Base-by-base conservation (phyloP, 1,140 invertebrate species). In the Potamilus streckersoni region DNA sequence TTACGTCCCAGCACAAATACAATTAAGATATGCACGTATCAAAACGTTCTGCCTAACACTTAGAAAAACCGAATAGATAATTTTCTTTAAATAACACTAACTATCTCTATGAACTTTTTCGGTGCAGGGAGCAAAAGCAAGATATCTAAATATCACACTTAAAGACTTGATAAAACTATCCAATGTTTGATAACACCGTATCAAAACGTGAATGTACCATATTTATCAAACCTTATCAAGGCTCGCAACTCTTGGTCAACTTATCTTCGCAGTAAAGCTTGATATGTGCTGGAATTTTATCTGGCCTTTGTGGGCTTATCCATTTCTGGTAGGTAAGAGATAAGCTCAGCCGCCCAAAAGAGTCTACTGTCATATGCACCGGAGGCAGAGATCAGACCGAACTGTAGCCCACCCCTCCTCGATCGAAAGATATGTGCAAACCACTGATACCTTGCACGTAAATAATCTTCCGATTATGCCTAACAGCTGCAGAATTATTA, bases 401-500 rank as follows among this genome's bases (percentile, higher is more conserved):
- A 77, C 72, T 72, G 67, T 63, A 57, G 68, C 64, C 69, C 73
- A 77, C 75, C 74, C 75, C 75, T 69, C 75, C 75, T 77, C 67
- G 65, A 72, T 72, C n/a, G 27, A 57, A 63, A 72, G 75, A 77
- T 77, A 72, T 72, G 68, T 64, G 65, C 60, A 65, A 62, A 68
- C 67, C 23, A 69, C 58, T 72, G 75, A 77, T 77, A 77, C 72
- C 68, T 64, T 67, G 20, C 61, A 77, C 75, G 67, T 59, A 72
- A 72, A 77, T 72, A 77, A 72, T 68, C 70, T 27, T 8, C 55
- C 67, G 75, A 77, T 77, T 72, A 77, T 72, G 60, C 75, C 57
- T 38, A 31, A 77, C 75, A 77, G 75, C 75, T 77, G 75, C 75
- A 77, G 73, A 77, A 77, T 71, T 77, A 77, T 77, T 77, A 77